Conservation (phyloP, 1,140 invertebrate species). For the Diachasmimorpha longicaudata region DNA sequence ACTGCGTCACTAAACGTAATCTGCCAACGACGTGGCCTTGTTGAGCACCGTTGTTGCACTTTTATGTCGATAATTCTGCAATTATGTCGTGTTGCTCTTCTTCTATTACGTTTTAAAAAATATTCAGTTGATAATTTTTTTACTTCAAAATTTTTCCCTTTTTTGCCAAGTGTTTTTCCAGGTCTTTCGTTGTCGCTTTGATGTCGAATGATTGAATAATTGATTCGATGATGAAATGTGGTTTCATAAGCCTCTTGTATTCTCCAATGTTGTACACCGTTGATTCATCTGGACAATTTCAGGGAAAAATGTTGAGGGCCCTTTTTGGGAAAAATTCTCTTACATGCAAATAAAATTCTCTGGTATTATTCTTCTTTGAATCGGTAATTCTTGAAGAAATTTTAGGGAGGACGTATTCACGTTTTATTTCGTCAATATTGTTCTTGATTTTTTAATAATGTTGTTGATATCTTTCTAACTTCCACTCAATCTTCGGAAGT, state of each 20-base stretch:
- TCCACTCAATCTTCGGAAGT: too few relatives aligned
- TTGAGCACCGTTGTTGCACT: background rate
- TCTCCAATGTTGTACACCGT: background rate
- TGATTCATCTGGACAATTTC: background rate
- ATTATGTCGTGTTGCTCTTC: background rate
- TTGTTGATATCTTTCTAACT: too few relatives aligned
- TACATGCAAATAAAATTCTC: too few relatives aligned
- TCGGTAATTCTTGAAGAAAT: too few relatives aligned
- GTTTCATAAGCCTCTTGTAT: background rate
- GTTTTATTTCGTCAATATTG: too few relatives aligned
- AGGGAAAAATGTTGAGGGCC: too few relatives aligned
- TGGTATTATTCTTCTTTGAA: too few relatives aligned
- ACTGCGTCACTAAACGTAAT: background rate
- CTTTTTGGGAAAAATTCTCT: too few relatives aligned
- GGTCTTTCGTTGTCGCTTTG: background rate
- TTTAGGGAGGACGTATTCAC: too few relatives aligned
- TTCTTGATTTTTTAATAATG: too few relatives aligned
- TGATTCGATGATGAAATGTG: background rate
- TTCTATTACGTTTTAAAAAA: background rate
- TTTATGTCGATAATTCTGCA: background rate
- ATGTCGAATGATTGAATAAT: background rate
- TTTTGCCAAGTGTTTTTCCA: background rate
- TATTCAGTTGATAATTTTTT: background rate
- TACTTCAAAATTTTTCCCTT: background rate
- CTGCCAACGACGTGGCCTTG: background rate